Evolutionary conservation across 1,140 invertebrate species (phyloP).

Genomic region (Drosophila kanapiae): DNA sequence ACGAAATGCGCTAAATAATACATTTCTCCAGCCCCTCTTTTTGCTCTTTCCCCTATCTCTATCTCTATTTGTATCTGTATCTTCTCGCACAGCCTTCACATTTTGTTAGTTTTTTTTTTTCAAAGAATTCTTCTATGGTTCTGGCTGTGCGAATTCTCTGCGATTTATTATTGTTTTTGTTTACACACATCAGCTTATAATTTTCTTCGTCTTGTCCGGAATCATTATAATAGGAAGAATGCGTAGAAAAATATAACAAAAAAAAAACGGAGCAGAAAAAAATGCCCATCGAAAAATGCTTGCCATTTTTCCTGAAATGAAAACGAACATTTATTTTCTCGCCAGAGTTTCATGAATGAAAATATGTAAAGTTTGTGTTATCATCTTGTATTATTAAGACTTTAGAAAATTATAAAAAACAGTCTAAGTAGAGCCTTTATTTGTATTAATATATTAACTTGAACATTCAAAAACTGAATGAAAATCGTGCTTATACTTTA

Average conservation of each 20-base stretch:
- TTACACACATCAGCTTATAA: conserved; percentile 47
- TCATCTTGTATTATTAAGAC: neutral
- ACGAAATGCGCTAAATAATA: conserved; percentile 39
- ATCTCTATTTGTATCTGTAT: conserved; percentile 10
- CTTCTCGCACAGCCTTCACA: conserved; percentile 13
- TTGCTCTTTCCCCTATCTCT: neutral
- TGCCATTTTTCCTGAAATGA: too few relatives aligned
- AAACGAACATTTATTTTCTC: neutral
- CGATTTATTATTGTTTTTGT: conserved; percentile 49
- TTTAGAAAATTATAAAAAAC: neutral
- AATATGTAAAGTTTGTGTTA: neutral
- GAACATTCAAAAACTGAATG: neutral
- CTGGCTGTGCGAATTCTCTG: conserved; percentile 9
- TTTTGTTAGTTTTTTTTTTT: conserved; percentile 10
- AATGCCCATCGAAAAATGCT: neutral
- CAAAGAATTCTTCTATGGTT: conserved; percentile 10
- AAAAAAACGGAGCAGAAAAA: neutral
- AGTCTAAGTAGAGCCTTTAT: neutral
- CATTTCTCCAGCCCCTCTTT: conserved; percentile 19
- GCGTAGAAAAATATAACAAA: neutral
- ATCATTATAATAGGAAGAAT: neutral
- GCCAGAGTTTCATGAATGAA: conserved; percentile 14
- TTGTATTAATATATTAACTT: neutral
- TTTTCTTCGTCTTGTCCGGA: conserved; percentile 12
- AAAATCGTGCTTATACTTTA: neutral